Conservation (phyloP, 2,888 invertebrate genomes). For the Caenorhabditis japonica region DNA sequence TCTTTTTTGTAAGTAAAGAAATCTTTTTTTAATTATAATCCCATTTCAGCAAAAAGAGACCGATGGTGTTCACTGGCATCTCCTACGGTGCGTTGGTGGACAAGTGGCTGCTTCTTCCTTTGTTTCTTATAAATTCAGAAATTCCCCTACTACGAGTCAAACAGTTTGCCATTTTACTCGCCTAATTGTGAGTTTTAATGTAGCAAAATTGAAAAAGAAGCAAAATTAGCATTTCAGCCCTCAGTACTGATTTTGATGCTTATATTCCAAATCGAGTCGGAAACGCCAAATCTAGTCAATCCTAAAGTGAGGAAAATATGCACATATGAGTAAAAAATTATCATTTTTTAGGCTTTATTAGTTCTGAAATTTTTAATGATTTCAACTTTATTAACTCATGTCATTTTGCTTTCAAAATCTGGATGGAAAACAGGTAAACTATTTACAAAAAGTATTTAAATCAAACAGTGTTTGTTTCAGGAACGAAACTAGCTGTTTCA, state of each 20-base stretch:
- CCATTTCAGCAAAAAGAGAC: slow-evolving; percentile 64
- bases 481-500: slow-evolving; percentile 35
- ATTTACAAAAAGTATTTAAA: neutral
- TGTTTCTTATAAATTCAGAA: slow-evolving; percentile 48
- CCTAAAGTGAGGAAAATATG: slow-evolving; percentile 50
- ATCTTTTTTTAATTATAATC: no score
- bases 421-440: slow-evolving; percentile 71
- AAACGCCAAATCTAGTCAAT: slow-evolving; percentile 58
- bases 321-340: no score
- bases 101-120: slow-evolving; percentile 71
- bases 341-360: no score
- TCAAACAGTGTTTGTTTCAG: slow-evolving; percentile 18
- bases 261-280: slow-evolving; percentile 65
- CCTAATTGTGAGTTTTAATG: slow-evolving; percentile 54
- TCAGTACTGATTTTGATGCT: slow-evolving; percentile 66
- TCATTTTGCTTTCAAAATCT: slow-evolving; percentile 54
- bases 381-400: slow-evolving; percentile 30
- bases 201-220: neutral
- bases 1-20: no score
- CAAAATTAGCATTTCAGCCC: slow-evolving; percentile 56
- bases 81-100: slow-evolving; percentile 75
- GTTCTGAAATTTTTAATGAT: no score
- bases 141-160: slow-evolving; percentile 37
- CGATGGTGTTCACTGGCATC: slow-evolving; percentile 77
- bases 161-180: slow-evolving; percentile 63